Conservation (phyloP, 1,140 invertebrate species). For the Aradophagus sp. region DNA sequence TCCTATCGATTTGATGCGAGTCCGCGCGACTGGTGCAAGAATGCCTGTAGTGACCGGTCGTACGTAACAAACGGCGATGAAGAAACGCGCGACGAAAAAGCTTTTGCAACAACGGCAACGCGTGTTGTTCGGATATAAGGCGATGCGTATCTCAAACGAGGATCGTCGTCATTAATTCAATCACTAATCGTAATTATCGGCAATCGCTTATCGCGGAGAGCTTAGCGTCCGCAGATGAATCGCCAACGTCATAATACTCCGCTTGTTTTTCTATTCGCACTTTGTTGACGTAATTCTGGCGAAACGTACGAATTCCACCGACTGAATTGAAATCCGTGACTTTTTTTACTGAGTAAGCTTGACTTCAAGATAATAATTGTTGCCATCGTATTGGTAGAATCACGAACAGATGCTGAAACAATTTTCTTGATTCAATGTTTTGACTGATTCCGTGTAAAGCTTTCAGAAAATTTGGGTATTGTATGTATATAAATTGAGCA, state of each 20-base stretch:
- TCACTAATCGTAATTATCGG: constrained; percentile 24
- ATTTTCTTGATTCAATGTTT: no score
- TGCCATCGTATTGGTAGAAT: no score
- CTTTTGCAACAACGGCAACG: constrained; percentile 29
- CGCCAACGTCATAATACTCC: constrained; percentile 11
- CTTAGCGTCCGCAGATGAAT: constrained; percentile 12
- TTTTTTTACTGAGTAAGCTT: no score
- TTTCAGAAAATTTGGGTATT: no score
- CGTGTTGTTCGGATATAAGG: constrained; percentile 3
- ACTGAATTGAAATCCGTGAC: no score
- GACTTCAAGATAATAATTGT: no score
- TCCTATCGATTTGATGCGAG: constrained; percentile 50
- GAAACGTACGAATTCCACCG: constrained; percentile 25
- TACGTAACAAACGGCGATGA: constrained; percentile 25
- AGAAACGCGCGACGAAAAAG: constrained; percentile 33
- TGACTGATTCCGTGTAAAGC: no score
- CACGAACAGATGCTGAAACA: no score
- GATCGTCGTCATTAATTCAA: constrained; percentile 41
- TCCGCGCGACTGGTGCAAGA: constrained; percentile 46
- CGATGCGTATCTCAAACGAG: constrained; percentile 11
- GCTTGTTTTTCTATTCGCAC: constrained; percentile 11
- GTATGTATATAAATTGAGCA: no score
- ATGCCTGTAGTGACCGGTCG: constrained; percentile 41
- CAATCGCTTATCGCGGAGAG: constrained; percentile 7
- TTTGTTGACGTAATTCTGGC: constrained; percentile 29